phyloP scores from a whole-genome alignment of 1,140 invertebrate genomes.

The Cydia splendana region DNA sequence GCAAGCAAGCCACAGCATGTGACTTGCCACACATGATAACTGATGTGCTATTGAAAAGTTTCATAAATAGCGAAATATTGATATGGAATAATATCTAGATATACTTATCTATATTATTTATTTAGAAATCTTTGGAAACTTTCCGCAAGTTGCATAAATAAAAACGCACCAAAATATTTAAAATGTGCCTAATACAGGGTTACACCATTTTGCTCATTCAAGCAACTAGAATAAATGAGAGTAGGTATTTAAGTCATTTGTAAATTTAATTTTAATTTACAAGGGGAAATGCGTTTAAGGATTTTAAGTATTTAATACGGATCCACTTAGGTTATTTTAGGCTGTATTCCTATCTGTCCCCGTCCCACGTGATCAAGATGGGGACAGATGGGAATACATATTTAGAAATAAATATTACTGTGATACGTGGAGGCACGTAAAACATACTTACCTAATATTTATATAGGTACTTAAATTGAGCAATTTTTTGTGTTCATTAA shows the following conservation, averaged over 20 bases:
- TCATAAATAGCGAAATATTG: no score
- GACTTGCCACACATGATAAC: no score
- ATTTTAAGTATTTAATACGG: constrained; percentile 22
- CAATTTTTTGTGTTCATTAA: neutral
- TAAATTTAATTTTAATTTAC: neutral
- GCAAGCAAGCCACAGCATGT: no score
- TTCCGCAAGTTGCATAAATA: no score
- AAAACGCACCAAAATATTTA: neutral
- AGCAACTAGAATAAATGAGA: neutral
- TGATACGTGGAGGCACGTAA: constrained; percentile 27
- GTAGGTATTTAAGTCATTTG: neutral
- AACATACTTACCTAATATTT: neutral
- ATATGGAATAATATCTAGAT: no score
- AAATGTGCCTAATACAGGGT: neutral
- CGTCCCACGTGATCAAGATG: no score
- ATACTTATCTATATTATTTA: no score
- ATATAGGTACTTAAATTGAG: neutral
- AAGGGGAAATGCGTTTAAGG: constrained; percentile 22
- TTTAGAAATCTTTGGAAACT: no score
- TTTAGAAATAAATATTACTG: constrained; percentile 3
- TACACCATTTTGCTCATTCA: constrained; percentile 18
- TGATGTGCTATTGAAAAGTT: no score
- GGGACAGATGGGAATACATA: no score
- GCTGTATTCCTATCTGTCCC: no score
- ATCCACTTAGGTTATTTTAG: constrained; percentile 13